Evolutionary conservation across 2,797 vertebrate genomes (phyloP), one percentile per base, ranked within the genome.

Genomic region (Linurgus olivaceus): DNA sequence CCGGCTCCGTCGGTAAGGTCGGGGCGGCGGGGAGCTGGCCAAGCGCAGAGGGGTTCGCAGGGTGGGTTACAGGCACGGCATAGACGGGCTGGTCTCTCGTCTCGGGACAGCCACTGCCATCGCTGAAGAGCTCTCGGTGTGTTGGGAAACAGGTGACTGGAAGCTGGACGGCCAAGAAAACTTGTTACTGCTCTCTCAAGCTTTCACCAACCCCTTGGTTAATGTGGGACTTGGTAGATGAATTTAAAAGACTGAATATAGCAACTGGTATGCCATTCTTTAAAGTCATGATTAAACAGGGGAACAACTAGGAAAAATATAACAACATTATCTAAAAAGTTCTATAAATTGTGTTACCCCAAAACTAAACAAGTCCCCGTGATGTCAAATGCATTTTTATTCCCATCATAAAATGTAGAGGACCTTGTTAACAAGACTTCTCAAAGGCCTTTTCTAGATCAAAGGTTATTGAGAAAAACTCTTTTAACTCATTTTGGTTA

Each of bases 31-130:
- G 72, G 9, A 19, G 70, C 45, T 3, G 71, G 40, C 25, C 1
- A 3, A 29, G 7, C 8, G 23, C 62, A 17, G 58, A 3, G 19
- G 23, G 5, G 58, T 2, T 48, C 6, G 13, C 57, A 2, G 62
- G 3, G 66, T 4, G 38, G 3, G 11, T 28, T 19, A 25, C 35
- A 11, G 59, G 29, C 57, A 1, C 47, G 3, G 59, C 28, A 1
- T 0, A 3, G 1, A 0, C 7, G 3, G 72, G 55, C 38, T 25
- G 4, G 17, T 20, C 0, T 24, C 0, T 19, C 16, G 4, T 8
- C 10, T 18, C n/a, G 6, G 77, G 28, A 31, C 50, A 5, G 48
- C 24, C 47, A 7, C 40, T 21, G 74, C 11, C 83, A 2, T 6
- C 23, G 2, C 62, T 10, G 48, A 14, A 24, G 11, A 23, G 57